phyloP scores from a whole-genome alignment of 2,888 invertebrate genomes.

The Drosophila subquinaria region DNA sequence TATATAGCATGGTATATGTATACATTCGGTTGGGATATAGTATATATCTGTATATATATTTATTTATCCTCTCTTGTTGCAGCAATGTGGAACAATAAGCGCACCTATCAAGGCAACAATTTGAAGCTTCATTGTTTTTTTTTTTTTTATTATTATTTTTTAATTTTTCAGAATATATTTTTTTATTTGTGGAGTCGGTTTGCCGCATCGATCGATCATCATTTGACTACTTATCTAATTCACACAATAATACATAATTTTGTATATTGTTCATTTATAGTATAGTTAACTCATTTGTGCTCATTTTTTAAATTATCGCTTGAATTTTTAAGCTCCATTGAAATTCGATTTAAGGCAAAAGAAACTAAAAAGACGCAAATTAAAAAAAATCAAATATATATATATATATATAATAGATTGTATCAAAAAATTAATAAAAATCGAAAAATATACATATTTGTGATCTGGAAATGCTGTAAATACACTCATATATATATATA shows the following conservation, averaged over 20 bases:
- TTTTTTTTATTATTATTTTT: background rate
- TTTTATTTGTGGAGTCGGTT: conserved; percentile 15
- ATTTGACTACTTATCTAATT: conserved; percentile 53
- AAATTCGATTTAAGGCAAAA: conserved; percentile 18
- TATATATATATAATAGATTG: conserved; percentile 1
- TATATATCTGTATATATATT: conserved; percentile 26
- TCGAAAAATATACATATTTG: conserved; percentile 4
- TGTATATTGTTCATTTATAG: conserved; percentile 18
- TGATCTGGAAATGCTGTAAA: conserved; percentile 19
- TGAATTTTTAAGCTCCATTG: conserved; percentile 48
- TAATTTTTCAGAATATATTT: background rate
- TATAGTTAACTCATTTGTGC: conserved; percentile 61
- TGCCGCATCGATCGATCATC: conserved; percentile 18
- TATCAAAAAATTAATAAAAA: conserved; percentile 16
- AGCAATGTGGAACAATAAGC: conserved; percentile 52
- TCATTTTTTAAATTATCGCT: conserved; percentile 29
- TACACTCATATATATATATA: conserved; percentile 3
- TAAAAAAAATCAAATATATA: background rate
- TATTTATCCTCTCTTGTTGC: conserved; percentile 35
- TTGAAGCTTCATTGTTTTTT: conserved; percentile 42
- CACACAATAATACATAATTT: conserved; percentile 26
- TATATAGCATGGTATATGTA: conserved; percentile 44
- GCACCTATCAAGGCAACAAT: conserved; percentile 57
- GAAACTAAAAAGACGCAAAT: background rate
- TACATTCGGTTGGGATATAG: conserved; percentile 26